These are phyloP conservation scores for Ophion slaviceki DNA, from an alignment of 2,888 invertebrate species.

Conservation along the genomic window DNA sequence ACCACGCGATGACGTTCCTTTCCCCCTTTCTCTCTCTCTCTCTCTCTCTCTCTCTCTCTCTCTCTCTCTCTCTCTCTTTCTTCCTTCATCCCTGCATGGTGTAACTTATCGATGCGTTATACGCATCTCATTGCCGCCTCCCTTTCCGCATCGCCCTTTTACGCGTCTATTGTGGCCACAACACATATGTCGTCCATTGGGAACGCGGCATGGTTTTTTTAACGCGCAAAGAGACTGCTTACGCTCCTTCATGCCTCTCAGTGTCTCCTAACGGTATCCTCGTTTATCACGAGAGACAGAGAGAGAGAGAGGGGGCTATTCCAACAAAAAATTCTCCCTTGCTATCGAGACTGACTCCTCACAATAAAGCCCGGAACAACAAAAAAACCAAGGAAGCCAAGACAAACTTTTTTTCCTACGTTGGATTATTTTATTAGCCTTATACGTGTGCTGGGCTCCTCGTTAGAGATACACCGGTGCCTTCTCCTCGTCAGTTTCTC, in stretches of 20 bases:
- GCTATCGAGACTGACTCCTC: slow-evolving; percentile 44
- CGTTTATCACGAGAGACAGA: slow-evolving; percentile 31
- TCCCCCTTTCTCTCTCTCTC: slow-evolving; percentile 13
- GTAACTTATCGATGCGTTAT: slow-evolving; percentile 45
- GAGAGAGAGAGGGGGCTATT: slow-evolving; percentile 17
- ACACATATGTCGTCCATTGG: slow-evolving; percentile 73
- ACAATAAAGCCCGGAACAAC: slow-evolving; percentile 1
- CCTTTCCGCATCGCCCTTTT: slow-evolving; percentile 66
- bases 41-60: slow-evolving; percentile 17
- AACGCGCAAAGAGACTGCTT: slow-evolving; percentile 16
- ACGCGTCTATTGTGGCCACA: slow-evolving; percentile 56
- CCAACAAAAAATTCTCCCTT: slow-evolving; percentile 23
- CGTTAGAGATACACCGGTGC: slow-evolving; percentile 52
- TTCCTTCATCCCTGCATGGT: background rate
- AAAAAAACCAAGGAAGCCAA: slow-evolving; percentile 4
- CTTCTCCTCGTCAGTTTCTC: slow-evolving; percentile 7
- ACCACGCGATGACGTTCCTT: slow-evolving; percentile 50
- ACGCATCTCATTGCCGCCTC: slow-evolving; percentile 30
- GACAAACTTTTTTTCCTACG: slow-evolving; percentile 16
- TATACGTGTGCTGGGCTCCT: slow-evolving; percentile 39
- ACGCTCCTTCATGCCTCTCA: slow-evolving; percentile 5
- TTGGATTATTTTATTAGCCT: slow-evolving; percentile 59
- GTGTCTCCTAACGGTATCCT: slow-evolving; percentile 20
- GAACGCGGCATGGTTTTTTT: slow-evolving; percentile 69
- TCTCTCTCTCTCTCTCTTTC: slow-evolving; percentile 11